Evolutionary conservation across 2,113 vertebrate genomes (phyloP).

Genomic region (Upupa epops): DNA sequence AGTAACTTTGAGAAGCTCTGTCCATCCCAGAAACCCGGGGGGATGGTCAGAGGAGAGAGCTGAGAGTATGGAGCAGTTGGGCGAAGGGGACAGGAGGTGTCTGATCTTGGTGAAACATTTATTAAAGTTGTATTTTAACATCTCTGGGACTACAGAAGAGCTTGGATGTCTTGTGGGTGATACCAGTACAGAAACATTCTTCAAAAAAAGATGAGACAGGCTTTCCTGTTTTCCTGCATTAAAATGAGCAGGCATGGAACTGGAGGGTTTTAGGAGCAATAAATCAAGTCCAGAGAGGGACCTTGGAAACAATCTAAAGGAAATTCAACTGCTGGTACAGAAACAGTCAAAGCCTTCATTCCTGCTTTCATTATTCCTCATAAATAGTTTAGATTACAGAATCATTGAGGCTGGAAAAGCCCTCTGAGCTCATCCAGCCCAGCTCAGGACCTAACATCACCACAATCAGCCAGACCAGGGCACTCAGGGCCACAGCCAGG

Average conservation of each 20-base stretch:
- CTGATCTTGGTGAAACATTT: background rate
- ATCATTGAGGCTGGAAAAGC: no score
- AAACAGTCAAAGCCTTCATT: background rate
- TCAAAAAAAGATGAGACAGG: background rate
- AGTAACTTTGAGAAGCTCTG: background rate
- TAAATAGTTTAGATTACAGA: conserved; percentile 56
- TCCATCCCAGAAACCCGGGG: background rate
- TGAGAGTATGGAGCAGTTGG: background rate
- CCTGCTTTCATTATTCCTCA: conserved; percentile 1
- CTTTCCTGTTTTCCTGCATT: background rate
- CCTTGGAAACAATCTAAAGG: background rate
- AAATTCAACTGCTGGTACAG: background rate
- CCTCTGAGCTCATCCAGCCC: no score
- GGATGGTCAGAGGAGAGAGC: background rate
- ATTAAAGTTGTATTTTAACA: background rate
- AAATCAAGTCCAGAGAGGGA: background rate
- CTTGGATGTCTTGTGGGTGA: background rate
- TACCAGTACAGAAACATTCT: background rate
- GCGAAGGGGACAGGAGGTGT: background rate
- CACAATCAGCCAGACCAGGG: no score
- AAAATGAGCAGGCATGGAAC: background rate
- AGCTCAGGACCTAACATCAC: no score
- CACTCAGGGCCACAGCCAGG: no score
- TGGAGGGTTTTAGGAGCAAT: background rate
- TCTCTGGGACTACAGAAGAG: background rate